Evolutionary conservation across 2,113 vertebrate genomes (phyloP).

Genomic region (Eptesicus fuscus): DNA sequence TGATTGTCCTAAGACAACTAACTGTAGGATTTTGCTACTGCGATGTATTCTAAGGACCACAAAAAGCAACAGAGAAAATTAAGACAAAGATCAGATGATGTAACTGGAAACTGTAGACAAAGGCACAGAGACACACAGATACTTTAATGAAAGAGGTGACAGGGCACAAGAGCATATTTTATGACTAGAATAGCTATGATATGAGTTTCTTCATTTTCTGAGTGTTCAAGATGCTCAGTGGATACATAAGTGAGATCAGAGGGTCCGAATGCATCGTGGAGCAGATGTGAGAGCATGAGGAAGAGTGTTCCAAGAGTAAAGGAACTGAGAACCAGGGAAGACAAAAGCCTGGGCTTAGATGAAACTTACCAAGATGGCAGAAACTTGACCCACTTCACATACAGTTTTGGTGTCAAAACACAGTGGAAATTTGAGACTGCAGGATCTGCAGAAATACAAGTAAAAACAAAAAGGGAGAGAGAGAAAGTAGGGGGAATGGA

Average conservation of each 20-base stretch:
- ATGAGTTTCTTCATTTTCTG: background rate
- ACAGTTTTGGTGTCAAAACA: constrained; percentile 11
- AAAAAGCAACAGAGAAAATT: background rate
- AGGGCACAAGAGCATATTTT: background rate
- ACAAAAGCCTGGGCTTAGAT: background rate
- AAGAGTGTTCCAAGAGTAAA: background rate
- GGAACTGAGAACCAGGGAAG: background rate
- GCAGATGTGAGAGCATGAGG: background rate
- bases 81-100: background rate
- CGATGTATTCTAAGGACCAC: background rate
- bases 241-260: background rate
- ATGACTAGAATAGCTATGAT: background rate
- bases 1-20: background rate
- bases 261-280: background rate
- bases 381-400: background rate
- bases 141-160: background rate
- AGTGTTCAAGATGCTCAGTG: background rate
- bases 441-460: constrained; percentile 41
- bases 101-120: background rate
- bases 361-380: constrained; percentile 13
- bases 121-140: background rate
- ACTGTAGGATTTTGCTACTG: background rate
- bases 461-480: background rate
- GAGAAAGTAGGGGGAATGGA: background rate
- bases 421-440: constrained; percentile 11